Conservation (phyloP, 2,113 vertebrate species). For the Struthio camelus region DNA sequence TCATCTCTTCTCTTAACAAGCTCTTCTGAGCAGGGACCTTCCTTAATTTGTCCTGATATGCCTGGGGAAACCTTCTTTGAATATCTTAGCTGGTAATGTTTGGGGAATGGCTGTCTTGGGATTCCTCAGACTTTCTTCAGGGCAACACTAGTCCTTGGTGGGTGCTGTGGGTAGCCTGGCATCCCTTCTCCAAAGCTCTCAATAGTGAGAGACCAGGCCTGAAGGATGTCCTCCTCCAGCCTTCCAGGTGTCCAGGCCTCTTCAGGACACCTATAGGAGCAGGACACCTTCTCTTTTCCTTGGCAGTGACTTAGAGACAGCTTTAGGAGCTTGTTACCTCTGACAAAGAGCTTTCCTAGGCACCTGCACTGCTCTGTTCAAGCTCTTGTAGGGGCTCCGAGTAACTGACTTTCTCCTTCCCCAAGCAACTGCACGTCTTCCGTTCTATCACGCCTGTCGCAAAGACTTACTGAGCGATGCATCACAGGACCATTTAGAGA, state of each 20-base stretch:
- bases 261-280: too few species aligned
- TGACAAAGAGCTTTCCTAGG: not conserved
- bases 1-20: not conserved
- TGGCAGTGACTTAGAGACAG: not conserved
- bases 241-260: too few species aligned
- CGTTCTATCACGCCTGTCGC: constrained; percentile 17
- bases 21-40: not conserved
- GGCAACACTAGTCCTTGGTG: not conserved
- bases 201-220: not conserved
- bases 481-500: constrained; percentile 28
- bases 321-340: not conserved
- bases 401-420: not conserved
- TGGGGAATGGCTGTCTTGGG: not conserved
- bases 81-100: not conserved
- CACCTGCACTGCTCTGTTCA: not conserved
- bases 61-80: not conserved
- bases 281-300: too few species aligned
- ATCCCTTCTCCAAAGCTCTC: fast-evolving
- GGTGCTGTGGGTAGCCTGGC: not conserved
- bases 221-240: too few species aligned
- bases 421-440: not conserved
- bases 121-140: not conserved
- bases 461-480: not conserved
- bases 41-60: not conserved
- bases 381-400: not conserved